phyloP scores from a whole-genome alignment of 2,888 invertebrate genomes.

The Rutpela maculata region DNA sequence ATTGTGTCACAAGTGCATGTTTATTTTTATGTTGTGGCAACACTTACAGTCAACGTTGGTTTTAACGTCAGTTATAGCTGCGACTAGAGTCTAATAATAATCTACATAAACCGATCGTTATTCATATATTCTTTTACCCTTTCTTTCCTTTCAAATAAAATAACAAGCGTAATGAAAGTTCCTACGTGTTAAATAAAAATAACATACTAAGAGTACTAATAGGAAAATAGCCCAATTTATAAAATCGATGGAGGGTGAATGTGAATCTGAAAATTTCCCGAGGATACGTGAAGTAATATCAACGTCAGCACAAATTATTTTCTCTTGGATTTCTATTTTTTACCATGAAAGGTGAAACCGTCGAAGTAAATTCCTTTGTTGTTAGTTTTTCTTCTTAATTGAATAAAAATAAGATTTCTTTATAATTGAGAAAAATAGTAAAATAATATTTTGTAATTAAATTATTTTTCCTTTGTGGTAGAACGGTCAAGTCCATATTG shows the following conservation, averaged over 20 bases:
- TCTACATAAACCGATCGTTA: too few species aligned
- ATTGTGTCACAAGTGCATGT: too few species aligned
- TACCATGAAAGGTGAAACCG: background rate
- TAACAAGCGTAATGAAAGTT: background rate
- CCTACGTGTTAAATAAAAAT: background rate
- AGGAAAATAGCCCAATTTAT: background rate
- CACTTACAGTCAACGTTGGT: too few species aligned
- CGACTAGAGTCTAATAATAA: too few species aligned
- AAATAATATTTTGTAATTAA: background rate
- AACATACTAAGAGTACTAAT: background rate
- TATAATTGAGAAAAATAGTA: background rate
- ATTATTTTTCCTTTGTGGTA: too few species aligned
- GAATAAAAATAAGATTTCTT: background rate
- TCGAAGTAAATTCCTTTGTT: conserved; percentile 2
- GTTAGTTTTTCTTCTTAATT: background rate
- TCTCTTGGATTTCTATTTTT: background rate
- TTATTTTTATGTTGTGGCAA: too few species aligned
- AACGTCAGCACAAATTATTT: background rate
- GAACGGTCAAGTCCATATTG: too few species aligned
- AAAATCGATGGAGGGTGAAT: background rate
- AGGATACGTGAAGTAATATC: background rate
- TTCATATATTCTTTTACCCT: too few species aligned
- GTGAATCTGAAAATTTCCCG: background rate
- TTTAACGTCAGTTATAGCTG: too few species aligned
- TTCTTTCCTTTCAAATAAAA: too few species aligned